Conservation (phyloP, 2,888 invertebrate genomes). For the Drosophila mettleri region DNA sequence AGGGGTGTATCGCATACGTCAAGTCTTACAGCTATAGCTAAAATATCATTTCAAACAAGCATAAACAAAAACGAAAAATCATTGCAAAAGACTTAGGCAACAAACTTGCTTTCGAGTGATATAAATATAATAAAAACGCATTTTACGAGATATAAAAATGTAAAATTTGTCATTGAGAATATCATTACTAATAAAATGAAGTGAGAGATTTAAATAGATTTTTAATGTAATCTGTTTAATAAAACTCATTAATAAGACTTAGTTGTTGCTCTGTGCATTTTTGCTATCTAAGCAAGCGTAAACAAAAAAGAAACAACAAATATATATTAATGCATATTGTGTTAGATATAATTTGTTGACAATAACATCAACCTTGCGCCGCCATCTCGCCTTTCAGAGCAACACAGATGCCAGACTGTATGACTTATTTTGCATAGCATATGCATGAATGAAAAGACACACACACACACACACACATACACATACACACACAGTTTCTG, state of each 20-base stretch:
- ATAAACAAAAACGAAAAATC: slow-evolving; percentile 4
- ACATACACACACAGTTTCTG: slow-evolving; percentile 20
- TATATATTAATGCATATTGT: slow-evolving; percentile 36
- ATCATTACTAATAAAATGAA: background rate
- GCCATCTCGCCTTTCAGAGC: slow-evolving; percentile 66
- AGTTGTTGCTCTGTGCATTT: background rate
- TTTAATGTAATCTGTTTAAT: background rate
- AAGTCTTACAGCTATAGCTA: slow-evolving; percentile 34
- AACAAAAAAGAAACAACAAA: slow-evolving; percentile 30
- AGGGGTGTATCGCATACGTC: slow-evolving; percentile 38
- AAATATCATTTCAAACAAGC: slow-evolving; percentile 30
- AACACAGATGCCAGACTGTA: slow-evolving; percentile 43
- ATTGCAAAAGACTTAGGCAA: slow-evolving; percentile 62
- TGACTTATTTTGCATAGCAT: slow-evolving; percentile 54
- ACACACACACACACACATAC: slow-evolving; percentile 28
- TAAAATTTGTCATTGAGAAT: background rate
- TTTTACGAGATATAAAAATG: background rate
- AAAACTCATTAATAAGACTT: background rate
- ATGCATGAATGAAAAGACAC: slow-evolving; percentile 71
- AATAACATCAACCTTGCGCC: slow-evolving; percentile 77
- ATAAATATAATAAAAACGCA: slow-evolving; percentile 4
- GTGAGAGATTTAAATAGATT: background rate
- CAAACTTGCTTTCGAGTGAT: slow-evolving; percentile 40
- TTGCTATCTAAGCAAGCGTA: slow-evolving; percentile 6
- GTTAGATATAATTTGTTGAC: slow-evolving; percentile 67